Base-by-base conservation (phyloP, 2,113 vertebrate genomes). In the Clarias magur region DNA sequence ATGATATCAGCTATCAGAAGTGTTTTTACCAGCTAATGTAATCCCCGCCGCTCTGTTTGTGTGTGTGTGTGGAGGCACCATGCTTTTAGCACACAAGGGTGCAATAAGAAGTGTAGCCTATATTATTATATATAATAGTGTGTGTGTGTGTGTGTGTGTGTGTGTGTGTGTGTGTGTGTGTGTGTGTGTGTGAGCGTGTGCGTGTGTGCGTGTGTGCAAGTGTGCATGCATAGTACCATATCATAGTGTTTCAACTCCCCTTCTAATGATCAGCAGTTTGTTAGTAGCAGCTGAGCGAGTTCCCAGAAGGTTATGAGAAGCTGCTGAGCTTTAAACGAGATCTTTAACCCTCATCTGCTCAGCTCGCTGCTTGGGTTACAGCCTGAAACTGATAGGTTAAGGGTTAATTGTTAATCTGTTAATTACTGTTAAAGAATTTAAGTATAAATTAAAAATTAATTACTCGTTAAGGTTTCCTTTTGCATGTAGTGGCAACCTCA, bases 131-230 rank as follows among this genome's bases (percentile, higher is more conserved):
- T 67, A 73, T 57, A 42, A 76, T 82, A 82, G 79, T 53, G 25
- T 30, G 57, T 81, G 80, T 13, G 34, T 63, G 59, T 63, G 80
- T 65, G 80, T 82, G 65, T 73, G 34, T 87, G 27, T 76, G 34
- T 85, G 48, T 68, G 67, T 68, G 27, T 68, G 27, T 68, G 65
- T 67, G 78, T 53, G 30, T 68, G n/a, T 68, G 25, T 30, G 57
- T 81, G 80, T 13, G 34, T 63, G 59, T 63, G 80, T 65, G 80
- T 82, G 65, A 62, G 34, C 84, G 27, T 76, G 34, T 85, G 48
- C 30, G 67, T 68, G 27, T 68, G 27, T 68, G 65, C 27, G 78
- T 53, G 30, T 68, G n/a, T 68, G 25, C 27, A 25, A 11, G 23
- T 21, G 60, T 23, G 62, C 8, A 23, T 25, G 62, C 9, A 11